Conservation (phyloP, 2,113 vertebrate genomes). For the Heterochromis multidens region DNA sequence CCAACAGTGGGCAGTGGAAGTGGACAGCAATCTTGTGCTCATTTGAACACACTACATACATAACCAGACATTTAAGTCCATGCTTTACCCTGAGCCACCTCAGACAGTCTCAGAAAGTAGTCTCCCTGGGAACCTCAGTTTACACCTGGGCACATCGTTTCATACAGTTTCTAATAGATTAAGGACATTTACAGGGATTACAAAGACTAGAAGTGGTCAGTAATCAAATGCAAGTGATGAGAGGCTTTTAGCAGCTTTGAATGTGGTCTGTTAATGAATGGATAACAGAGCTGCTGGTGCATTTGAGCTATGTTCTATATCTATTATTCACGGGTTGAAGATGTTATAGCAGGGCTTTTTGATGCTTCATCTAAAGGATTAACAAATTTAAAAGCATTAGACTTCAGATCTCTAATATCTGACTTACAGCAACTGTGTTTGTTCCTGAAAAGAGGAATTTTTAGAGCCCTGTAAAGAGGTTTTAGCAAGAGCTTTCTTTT, state of each 20-base stretch:
- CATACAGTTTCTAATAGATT: slow-evolving; percentile 4
- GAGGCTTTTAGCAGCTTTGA: slow-evolving; percentile 4
- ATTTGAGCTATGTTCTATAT: not conserved
- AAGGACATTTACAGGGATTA: slow-evolving; percentile 18
- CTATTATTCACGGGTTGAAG: not conserved
- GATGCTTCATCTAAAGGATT: not conserved
- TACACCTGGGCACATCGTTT: not conserved
- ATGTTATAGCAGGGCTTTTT: not conserved
- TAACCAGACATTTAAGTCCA: not conserved
- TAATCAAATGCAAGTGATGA: slow-evolving; percentile 1
- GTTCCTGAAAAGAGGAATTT: not conserved
- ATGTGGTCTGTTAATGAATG: not conserved
- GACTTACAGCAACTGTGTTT: not conserved
- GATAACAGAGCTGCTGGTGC: not conserved
- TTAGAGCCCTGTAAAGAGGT: not conserved
- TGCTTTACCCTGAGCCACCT: not conserved
- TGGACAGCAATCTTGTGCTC: not conserved
- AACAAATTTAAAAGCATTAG: not conserved
- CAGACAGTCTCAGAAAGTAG: not conserved
- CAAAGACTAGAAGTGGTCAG: not conserved
- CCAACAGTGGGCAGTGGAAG: not conserved
- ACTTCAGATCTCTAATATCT: not conserved
- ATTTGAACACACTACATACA: not conserved
- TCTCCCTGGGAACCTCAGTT: not conserved
- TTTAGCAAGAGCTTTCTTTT: not conserved